Base-by-base conservation (phyloP, 2,797 vertebrate species). In the Australoheros facetus region DNA sequence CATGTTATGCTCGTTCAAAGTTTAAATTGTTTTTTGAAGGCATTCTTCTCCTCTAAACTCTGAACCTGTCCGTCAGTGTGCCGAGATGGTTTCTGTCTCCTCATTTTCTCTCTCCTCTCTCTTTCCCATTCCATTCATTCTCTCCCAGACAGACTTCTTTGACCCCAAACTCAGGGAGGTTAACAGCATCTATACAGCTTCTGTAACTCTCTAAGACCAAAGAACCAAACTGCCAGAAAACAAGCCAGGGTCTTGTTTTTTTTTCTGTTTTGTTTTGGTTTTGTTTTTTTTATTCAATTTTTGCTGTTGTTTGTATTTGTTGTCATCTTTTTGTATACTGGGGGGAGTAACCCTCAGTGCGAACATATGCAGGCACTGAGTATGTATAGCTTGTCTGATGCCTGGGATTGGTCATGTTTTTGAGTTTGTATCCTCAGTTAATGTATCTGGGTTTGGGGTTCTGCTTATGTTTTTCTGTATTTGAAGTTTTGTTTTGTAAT, bases 181-280 rank as follows among this genome's bases (percentile, higher is more conserved):
- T 93, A 92, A 92, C 86, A 81, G 76, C 87, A 84, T 90, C 85
- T 82, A 75, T 71, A 79, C 21, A 85, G 81, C 79, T 84, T 57
- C 55, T 75, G 76, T 48, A 80, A 56, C 75, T 85, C 82, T 11
- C 72, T 74, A 82, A 78, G 58, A 74, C 55, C 34, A 13, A 17
- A 58, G 60, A 56, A 51, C 60, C 76, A 76, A 54, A 79, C 23
- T 51, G 37, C n/a, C n/a, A 7, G 54, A 71, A 60, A 70, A 81
- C 12, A 48, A 66, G 54, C 26, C 26, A 26, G 3, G 3, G 26
- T 26, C 26, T 3, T 26, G 21, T 6, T 70, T 78, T n/a, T n/a
- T 37, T 28, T 71, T 53, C 28, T 30, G 28, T 13, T 19, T 45
- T 3, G 30, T 7, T 6, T 32, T 30, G 4, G 4, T 30, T 32